phyloP scores from a whole-genome alignment of 2,113 vertebrate genomes.

The Petrocephalus zakoni region DNA sequence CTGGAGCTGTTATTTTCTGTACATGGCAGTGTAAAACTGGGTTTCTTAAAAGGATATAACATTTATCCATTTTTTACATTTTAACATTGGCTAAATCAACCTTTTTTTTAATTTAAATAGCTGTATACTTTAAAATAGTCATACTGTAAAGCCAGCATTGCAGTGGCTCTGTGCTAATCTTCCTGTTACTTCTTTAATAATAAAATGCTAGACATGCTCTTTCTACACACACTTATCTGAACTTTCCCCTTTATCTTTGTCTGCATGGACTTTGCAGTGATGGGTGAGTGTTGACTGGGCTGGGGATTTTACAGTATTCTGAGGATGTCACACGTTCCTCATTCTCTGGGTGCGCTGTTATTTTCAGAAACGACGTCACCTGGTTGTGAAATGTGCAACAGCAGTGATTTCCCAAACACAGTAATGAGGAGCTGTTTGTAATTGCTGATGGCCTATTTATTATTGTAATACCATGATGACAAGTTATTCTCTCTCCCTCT shows the following conservation, averaged over 20 bases:
- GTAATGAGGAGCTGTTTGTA: neutral
- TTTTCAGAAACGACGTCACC: neutral
- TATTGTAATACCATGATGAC: neutral
- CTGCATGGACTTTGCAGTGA: slow-evolving; percentile 61
- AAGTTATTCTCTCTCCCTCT: slow-evolving; percentile 16
- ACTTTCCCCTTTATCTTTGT: slow-evolving; percentile 39
- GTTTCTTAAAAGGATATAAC: neutral
- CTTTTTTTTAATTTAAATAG: neutral
- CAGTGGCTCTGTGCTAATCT: neutral
- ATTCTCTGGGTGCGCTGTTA: neutral
- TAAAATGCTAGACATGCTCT: neutral
- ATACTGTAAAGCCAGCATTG: neutral
- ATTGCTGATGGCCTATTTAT: neutral
- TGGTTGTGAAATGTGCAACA: neutral
- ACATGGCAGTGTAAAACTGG: neutral
- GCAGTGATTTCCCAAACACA: neutral
- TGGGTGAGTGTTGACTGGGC: slow-evolving; percentile 58
- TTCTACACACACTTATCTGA: slow-evolving; percentile 47
- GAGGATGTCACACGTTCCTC: slow-evolving; percentile 34
- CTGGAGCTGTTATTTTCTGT: neutral
- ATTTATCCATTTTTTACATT: neutral
- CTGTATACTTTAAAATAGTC: neutral
- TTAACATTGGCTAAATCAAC: neutral
- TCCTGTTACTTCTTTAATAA: neutral
- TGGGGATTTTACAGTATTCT: neutral